Base-by-base conservation (phyloP, 2,888 invertebrate species). In the Cryptosula pallasiana region DNA sequence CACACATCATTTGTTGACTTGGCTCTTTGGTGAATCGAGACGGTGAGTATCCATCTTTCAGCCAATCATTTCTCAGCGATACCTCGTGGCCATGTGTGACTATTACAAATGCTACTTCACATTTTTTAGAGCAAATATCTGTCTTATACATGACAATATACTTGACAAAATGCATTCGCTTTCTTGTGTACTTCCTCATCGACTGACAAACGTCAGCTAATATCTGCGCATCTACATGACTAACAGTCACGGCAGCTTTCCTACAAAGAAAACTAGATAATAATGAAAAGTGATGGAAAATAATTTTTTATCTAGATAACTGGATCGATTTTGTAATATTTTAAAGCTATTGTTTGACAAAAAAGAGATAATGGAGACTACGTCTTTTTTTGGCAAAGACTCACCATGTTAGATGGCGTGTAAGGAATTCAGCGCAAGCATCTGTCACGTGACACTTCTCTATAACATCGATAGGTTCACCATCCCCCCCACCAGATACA, bases 141-240 rank as follows among this genome's bases (percentile, higher is more conserved):
- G 63, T 3, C 32, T 63, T 63, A n/a, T 32, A 63, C 63, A 63
- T 63, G 27, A 63, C 63, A 25, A 63, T 3, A 63, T 63, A 27
- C n/a, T 63, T 63, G 25, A 63, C 34, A 34, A 63, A 63, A n/a
- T 63, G 63, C 63, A 63, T 63, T n/a, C 63, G 27, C 32, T 63
- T 63, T n/a, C 63, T 63, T 63, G 63, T 63, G 63, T 63, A 63
- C n/a, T 63, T 63, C n/a, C 63, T 63, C 63, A 63, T 63, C 16
- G 63, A 63, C n/a, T 63, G 25, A 34, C 63, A 63, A 32, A 63
- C 63, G 32, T 63, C 63, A 13, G 32, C 27, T 2, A 63, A n/a
- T 9, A 63, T 63, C 9, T 63, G 2, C 9, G 32, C 13, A 27
- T 63, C 63, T 27, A 63, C 27, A n/a, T 3, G n/a, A 32, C 63